A percentile compares a stretch with the other conserved stretches of the same genome.
Conservation (phyloP, 2,888 invertebrate genomes). For the Amblyjoppa proteus region DNA sequence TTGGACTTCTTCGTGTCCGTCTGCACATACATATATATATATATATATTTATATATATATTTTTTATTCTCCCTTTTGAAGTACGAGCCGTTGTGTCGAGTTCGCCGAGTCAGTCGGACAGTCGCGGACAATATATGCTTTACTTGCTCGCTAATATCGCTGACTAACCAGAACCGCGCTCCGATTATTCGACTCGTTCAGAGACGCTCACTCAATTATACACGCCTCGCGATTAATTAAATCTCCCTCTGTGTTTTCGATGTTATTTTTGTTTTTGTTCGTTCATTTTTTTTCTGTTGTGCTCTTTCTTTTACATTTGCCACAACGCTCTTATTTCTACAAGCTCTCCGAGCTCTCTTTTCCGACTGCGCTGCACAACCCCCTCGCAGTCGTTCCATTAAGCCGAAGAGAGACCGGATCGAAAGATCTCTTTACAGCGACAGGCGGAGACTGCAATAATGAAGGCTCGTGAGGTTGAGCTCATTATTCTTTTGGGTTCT, state of each 20-base stretch:
- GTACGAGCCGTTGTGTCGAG: slow-evolving; percentile 31
- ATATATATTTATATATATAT: neutral
- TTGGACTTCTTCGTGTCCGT: slow-evolving; percentile 44
- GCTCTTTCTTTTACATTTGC: neutral
- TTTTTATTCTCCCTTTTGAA: slow-evolving; percentile 42
- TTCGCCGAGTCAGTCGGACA: slow-evolving; percentile 33
- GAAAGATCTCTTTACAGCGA: slow-evolving; percentile 25
- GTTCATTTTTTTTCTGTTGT: neutral
- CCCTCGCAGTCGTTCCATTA: slow-evolving; percentile 16
- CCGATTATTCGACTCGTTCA: slow-evolving; percentile 54
- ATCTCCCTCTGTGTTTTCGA: slow-evolving; percentile 21
- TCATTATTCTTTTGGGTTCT: slow-evolving; percentile 5
- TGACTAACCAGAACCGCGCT: slow-evolving; percentile 33
- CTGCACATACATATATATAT: neutral
- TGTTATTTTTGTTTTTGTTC: neutral
- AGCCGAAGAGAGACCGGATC: slow-evolving; percentile 39
- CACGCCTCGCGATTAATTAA: slow-evolving; percentile 60
- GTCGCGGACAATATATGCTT: slow-evolving; percentile 5
- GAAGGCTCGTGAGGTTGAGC: neutral
- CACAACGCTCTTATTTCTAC: neutral
- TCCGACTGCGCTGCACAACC: neutral
- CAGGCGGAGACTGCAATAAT: slow-evolving; percentile 24
- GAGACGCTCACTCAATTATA: slow-evolving; percentile 60
- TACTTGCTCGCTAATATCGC: neutral
- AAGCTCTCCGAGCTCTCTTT: neutral